Percentiles rank a stretch among this genome's conserved stretches.
phyloP scores from a whole-genome alignment of 2,797 vertebrate genomes.

The Adrianichthys oophorus region DNA sequence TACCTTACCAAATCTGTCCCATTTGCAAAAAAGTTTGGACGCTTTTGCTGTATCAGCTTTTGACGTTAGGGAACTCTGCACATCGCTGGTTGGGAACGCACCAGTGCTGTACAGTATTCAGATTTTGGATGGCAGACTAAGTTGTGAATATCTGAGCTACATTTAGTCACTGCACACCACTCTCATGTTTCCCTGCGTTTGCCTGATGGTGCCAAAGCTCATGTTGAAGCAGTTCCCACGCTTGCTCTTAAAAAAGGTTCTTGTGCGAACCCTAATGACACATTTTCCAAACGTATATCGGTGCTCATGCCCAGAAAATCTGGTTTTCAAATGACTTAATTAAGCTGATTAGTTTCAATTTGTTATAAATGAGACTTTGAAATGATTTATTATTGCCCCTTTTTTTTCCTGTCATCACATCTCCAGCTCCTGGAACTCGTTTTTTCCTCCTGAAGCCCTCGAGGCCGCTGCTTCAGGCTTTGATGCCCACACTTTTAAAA shows the following conservation, averaged over 20 bases:
- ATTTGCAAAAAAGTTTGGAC: too few species aligned
- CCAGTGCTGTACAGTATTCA: slow-evolving; percentile 34
- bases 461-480: slow-evolving; percentile 64
- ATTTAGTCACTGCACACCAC: slow-evolving; percentile 71
- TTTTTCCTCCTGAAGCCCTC: slow-evolving; percentile 55
- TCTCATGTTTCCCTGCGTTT: slow-evolving; percentile 72
- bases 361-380: slow-evolving; percentile 9
- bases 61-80: background rate
- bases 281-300: slow-evolving; percentile 16
- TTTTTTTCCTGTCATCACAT: slow-evolving; percentile 20
- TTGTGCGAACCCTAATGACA: slow-evolving; percentile 33
- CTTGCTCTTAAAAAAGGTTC: slow-evolving; percentile 51
- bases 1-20: too few species aligned
- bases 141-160: slow-evolving; percentile 79
- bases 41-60: too few species aligned
- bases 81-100: slow-evolving; percentile 51
- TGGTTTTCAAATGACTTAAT: slow-evolving; percentile 2
- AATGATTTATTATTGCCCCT: slow-evolving; percentile 1
- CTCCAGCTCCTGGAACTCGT: slow-evolving; percentile 42
- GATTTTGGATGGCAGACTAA: slow-evolving; percentile 64
- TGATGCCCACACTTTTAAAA: slow-evolving; percentile 70
- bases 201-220: slow-evolving; percentile 69
- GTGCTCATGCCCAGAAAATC: slow-evolving; percentile 8
- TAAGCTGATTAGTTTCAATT: background rate
- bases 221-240: slow-evolving; percentile 69